Percentiles rank a stretch among this genome's conserved stretches.
These are phyloP conservation scores for Heliconius ethilla DNA, from an alignment of 2,888 invertebrate species.

Conservation along the genomic window DNA sequence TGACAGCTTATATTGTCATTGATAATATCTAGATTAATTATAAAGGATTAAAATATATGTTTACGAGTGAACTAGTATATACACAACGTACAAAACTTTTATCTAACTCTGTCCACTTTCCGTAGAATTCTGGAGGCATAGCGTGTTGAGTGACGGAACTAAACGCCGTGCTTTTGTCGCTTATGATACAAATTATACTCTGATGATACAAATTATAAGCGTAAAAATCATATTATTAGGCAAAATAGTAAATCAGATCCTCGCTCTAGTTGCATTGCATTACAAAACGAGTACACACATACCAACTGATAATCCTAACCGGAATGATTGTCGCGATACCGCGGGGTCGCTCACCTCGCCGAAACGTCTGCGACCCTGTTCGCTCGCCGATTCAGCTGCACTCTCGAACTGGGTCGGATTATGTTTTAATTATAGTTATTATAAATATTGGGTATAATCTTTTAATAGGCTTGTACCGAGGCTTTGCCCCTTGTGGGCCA, in stretches of 20 bases:
- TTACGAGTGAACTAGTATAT: background rate
- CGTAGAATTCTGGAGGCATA: too few species aligned
- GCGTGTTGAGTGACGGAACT: too few species aligned
- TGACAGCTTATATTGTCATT: slow-evolving; percentile 10
- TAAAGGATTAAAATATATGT: background rate
- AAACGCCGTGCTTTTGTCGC: too few species aligned
- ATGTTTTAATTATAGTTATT: slow-evolving; percentile 4
- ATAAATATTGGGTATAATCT: background rate
- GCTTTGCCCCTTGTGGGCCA: too few species aligned
- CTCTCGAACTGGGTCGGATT: slow-evolving; percentile 60
- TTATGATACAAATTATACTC: too few species aligned
- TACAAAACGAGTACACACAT: slow-evolving; percentile 45
- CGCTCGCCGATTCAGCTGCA: slow-evolving; percentile 54
- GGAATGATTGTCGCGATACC: slow-evolving; percentile 66
- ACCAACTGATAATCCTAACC: slow-evolving; percentile 64
- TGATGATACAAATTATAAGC: background rate
- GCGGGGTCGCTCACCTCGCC: slow-evolving; percentile 73
- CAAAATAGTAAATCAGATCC: slow-evolving; percentile 57
- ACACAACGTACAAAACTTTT: too few species aligned
- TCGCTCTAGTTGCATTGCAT: slow-evolving; percentile 58
- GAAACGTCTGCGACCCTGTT: slow-evolving; percentile 72
- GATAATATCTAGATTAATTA: slow-evolving; percentile 12
- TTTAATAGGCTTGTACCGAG: background rate
- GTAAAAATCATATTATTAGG: background rate
- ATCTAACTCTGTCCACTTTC: too few species aligned